phyloP scores from a whole-genome alignment of 2,888 invertebrate species.

The Cremastobaeus sp. region DNA sequence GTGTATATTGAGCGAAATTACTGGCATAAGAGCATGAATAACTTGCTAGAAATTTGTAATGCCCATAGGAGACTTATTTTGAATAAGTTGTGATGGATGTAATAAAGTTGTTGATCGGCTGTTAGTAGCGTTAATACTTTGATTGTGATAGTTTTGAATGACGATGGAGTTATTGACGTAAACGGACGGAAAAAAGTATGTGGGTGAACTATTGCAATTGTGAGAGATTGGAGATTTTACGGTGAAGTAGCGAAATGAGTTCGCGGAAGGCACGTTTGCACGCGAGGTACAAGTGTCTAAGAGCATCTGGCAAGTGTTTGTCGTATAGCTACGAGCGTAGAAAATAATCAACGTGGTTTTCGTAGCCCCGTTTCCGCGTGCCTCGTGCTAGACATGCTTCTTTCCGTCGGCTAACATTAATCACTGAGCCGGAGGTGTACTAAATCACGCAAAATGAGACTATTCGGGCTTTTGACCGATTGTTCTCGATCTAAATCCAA shows the following conservation, averaged over 20 bases:
- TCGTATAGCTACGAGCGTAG: conserved; percentile 38
- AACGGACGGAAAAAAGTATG: conserved; percentile 7
- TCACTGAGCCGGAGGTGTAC: conserved; percentile 39
- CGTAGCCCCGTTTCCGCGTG: conserved; percentile 48
- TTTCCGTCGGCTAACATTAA: conserved; percentile 47
- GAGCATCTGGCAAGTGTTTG: conserved; percentile 54
- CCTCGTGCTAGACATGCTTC: conserved; percentile 51
- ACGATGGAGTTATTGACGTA: conserved; percentile 29
- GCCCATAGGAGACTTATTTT: too few species aligned
- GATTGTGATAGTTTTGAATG: too few species aligned
- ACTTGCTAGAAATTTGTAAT: too few species aligned
- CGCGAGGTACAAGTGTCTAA: conserved; percentile 32
- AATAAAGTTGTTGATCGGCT: too few species aligned
- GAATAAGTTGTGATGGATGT: too few species aligned
- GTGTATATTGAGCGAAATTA: too few species aligned
- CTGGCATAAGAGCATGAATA: too few species aligned
- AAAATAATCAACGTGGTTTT: conserved; percentile 58
- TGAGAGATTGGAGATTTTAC: conserved; percentile 42
- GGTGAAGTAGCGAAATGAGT: conserved; percentile 51
- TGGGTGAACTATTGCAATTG: conserved; percentile 17
- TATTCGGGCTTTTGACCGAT: conserved; percentile 21
- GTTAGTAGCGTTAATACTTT: too few species aligned
- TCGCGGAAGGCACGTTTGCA: conserved; percentile 49
- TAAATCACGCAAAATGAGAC: conserved; percentile 52
- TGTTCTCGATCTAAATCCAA: too few species aligned